Base-by-base conservation (phyloP, 2,113 vertebrate species). In the Saguinus imperator region DNA sequence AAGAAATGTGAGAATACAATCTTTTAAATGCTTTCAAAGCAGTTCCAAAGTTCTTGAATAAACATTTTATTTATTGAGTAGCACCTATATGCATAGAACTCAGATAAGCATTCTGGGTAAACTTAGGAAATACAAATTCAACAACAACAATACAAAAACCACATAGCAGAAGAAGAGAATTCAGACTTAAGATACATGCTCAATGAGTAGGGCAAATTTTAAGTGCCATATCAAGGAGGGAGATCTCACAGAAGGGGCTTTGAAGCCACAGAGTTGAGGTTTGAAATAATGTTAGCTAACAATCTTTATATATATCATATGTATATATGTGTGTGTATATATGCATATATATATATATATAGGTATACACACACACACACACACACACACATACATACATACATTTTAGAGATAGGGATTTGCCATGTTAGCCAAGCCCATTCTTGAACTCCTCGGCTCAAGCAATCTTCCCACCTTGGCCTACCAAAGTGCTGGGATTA, bases 1-100 rank as follows among this genome's bases (percentile, higher is more conserved):
- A 86, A 75, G 61, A 73, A 80, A 52, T 27, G 29, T 75, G 87
- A 94, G 81, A 73, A 48, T 57, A 52, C 43, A 29, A 55, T 11
- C 29, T 90, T 94, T 91, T 32, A 37, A 27, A 64, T 25, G n/a
- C 55, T 35, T 81, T 45, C 5, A 29, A 64, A 25, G 37, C 27
- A 20, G n/a, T 81, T 72, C 32, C 61, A 11, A 72, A 75, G 32
- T 48, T 86, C 48, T 35, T 25, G 29, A 52, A 48, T 45, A 35
- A 68, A n/a, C 20, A 48, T 6, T 48, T 37, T 75, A 9, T 81
- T 66, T 43, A 14, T 6, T 40, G 64, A 87, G 37, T 8, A 32
- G 25, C 37, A 58, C 73, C 23, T 25, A 8, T 8, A 25, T 18
- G 14, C 8, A 0, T 8, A 73, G 91, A 66, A 40, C 55, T 66